Evolutionary conservation across 2,888 invertebrate genomes (phyloP).

Genomic region (Mesorhabditis belari): DNA sequence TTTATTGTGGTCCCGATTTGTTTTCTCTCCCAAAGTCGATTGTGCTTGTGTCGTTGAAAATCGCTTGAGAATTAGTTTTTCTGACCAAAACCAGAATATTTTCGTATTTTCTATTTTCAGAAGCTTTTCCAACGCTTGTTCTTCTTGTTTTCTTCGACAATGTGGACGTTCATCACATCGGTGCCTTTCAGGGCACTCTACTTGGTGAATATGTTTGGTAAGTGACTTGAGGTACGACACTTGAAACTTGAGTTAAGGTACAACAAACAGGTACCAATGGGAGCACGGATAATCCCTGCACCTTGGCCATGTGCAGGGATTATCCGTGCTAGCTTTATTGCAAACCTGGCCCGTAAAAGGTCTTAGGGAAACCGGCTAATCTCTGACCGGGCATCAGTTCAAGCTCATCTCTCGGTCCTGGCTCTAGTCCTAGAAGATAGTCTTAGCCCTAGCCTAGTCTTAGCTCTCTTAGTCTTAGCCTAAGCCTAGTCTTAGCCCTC

Average conservation of each 20-base stretch:
- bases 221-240: constrained; percentile 5
- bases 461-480: neutral
- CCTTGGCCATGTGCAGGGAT: too few relatives aligned
- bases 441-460: neutral
- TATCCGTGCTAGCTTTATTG: too few relatives aligned
- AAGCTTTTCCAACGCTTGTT: constrained; percentile 48
- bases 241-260: too few relatives aligned
- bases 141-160: constrained; percentile 49
- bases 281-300: too few relatives aligned
- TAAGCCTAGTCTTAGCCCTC: neutral
- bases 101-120: constrained; percentile 22
- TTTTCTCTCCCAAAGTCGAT: neutral
- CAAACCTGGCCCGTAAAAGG: too few relatives aligned
- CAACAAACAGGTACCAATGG: too few relatives aligned
- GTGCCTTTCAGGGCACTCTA: constrained; percentile 48
- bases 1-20: neutral
- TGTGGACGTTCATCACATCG: constrained; percentile 51
- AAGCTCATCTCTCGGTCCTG: neutral
- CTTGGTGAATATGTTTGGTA: constrained; percentile 25
- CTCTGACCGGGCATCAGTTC: too few relatives aligned
- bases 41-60: neutral
- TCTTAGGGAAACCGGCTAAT: too few relatives aligned
- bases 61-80: neutral
- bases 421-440: neutral
- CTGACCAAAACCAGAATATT: neutral